Evolutionary conservation across 2,113 vertebrate species (phyloP).

Genomic region (Bujurquina vittata): DNA sequence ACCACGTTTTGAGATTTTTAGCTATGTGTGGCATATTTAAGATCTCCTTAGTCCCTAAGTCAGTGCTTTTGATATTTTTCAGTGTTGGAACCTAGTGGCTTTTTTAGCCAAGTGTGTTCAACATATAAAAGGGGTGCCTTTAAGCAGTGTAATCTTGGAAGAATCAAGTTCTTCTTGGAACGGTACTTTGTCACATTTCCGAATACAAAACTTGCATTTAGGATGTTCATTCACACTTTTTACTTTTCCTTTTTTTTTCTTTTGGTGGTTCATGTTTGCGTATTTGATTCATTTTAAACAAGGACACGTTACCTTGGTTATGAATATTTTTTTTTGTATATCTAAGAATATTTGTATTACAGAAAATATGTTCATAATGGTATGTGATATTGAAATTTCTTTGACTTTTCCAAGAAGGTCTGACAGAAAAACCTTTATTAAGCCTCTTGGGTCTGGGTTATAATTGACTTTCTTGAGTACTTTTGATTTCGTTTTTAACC

Average conservation of each 20-base stretch:
- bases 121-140: neutral
- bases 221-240: too few relatives aligned
- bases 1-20: neutral
- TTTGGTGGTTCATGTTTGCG: too few relatives aligned
- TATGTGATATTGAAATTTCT: too few relatives aligned
- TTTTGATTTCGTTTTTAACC: too few relatives aligned
- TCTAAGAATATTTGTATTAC: too few relatives aligned
- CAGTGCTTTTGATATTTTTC: neutral
- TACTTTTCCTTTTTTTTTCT: neutral
- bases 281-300: neutral
- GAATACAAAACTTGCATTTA: too few relatives aligned
- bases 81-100: neutral
- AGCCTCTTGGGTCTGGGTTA: too few relatives aligned
- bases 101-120: neutral
- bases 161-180: neutral
- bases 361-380: too few relatives aligned
- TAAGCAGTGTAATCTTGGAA: neutral
- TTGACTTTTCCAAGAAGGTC: too few relatives aligned
- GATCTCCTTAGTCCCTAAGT: neutral
- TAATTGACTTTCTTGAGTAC: too few relatives aligned
- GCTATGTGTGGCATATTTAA: neutral
- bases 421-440: too few relatives aligned
- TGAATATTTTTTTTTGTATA: too few relatives aligned
- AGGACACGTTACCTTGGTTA: neutral
- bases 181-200: neutral